Conservation (phyloP, 2,113 vertebrate species). For the Cephalophus harveyi region DNA sequence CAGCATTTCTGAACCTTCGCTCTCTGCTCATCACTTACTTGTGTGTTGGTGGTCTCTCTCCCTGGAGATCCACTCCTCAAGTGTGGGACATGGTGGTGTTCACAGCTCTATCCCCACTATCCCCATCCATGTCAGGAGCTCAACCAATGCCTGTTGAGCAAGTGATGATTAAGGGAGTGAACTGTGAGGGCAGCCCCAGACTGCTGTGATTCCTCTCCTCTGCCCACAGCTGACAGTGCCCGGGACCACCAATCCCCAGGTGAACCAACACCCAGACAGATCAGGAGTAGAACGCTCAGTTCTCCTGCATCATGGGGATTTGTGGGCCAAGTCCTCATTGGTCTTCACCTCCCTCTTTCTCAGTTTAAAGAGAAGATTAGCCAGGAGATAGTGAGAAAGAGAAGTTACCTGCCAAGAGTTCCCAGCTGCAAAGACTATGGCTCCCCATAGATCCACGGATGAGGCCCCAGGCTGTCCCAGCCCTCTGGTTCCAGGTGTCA, state of each 20-base stretch:
- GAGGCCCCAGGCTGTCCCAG: background rate
- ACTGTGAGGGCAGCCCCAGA: background rate
- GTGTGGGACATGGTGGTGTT: background rate
- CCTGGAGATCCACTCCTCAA: background rate
- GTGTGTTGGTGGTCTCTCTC: background rate
- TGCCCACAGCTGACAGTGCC: rapidly evolving
- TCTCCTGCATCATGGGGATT: background rate
- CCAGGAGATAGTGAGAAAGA: background rate
- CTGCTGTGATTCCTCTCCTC: background rate
- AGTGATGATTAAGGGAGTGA: background rate
- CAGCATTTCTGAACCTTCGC: no score
- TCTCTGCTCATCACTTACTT: background rate
- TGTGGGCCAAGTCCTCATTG: background rate
- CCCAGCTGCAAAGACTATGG: background rate
- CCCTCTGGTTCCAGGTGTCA: background rate
- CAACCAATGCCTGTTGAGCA: background rate
- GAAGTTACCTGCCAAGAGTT: background rate
- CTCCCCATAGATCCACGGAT: background rate
- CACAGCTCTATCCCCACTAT: background rate
- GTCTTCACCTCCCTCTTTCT: background rate
- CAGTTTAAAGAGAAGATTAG: background rate
- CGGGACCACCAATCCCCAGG: rapidly evolving
- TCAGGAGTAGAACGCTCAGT: background rate
- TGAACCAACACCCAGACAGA: background rate
- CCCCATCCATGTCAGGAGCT: background rate